Conservation (phyloP, 2,797 vertebrate genomes). For the Eospalax fontanierii region DNA sequence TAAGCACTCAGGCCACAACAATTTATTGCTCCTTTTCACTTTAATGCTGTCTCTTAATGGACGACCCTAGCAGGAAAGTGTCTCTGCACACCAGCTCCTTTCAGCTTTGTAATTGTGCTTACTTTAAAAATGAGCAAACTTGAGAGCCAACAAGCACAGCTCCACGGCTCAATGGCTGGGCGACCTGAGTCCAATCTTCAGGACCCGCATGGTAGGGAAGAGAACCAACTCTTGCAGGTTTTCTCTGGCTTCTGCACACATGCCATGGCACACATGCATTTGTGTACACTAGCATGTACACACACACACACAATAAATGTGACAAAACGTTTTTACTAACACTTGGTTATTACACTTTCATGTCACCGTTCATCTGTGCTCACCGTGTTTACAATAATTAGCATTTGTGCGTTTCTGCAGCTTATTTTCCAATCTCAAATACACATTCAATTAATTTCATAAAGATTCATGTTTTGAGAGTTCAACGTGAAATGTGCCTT, state of each 20-base stretch:
- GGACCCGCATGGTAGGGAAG: background rate
- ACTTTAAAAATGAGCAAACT: conserved; percentile 45
- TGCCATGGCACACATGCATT: background rate
- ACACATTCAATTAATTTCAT: background rate
- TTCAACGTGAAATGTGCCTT: conserved; percentile 58
- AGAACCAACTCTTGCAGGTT: background rate
- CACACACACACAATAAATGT: background rate
- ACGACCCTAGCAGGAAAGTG: conserved; percentile 49
- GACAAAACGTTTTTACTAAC: background rate
- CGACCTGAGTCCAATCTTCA: background rate
- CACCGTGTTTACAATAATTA: background rate
- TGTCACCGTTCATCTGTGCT: background rate
- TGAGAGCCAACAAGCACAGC: background rate
- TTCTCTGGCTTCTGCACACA: background rate
- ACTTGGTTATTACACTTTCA: background rate
- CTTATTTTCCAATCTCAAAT: background rate
- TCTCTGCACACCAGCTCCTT: conserved; percentile 47
- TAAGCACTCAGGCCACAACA: background rate
- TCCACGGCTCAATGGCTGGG: background rate
- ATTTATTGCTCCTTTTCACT: conserved; percentile 41
- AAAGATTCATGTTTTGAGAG: background rate
- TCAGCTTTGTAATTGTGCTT: conserved; percentile 75
- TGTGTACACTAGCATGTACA: background rate
- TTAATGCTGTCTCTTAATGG: conserved; percentile 33
- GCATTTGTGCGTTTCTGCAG: background rate